Base-by-base conservation (phyloP, 92 coral and sea anemone genomes). In the Umimayanthus chanpuru region DNA sequence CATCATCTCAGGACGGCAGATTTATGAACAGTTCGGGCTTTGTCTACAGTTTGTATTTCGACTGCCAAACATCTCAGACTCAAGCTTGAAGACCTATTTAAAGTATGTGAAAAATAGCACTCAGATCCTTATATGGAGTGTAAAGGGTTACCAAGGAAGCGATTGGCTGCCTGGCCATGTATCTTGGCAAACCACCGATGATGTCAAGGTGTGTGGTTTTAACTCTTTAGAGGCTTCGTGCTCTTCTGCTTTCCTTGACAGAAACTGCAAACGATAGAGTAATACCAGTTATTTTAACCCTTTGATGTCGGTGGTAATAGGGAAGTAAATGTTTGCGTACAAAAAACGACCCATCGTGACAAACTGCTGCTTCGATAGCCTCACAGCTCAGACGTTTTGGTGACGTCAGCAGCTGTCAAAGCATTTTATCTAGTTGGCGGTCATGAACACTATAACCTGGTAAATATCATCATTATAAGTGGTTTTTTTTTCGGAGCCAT, bases 141-240 rank as follows among this genome's bases (percentile, higher is more conserved):
- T 67, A 16, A 82, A 82, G 40, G 86, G 86, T 40, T 82, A 82
- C 29, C 86, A 82, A 10, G 86, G 86, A 11, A 67, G 43, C 3
- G 86, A 67, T 66, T 82, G 86, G 86, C 14, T 47, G 23, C 21
- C 26, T 25, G 86, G 76, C 5, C 61, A 82, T 8, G 64, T 70
- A 44, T 82, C 86, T 12, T 82, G 86, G 86, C 38, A 67, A 10
- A 67, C 76, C 58, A 74, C 86, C 2, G 55, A 82, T 28, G 76
- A 70, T 67, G 58, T 67, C 6, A 66, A 82, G 76, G 86, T 82
- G 12, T 41, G 55, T 40, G 26, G 6, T 21, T 21, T 56, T 15
- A 5, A 15, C 5, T 15, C 68, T 21, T 61, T 61, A 18, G 6
- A 61, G 25, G 25, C 25, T 14, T 2, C 5, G 20, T 18, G 67